Conservation (phyloP, 2,113 vertebrate species). For the Pelusios castaneus region DNA sequence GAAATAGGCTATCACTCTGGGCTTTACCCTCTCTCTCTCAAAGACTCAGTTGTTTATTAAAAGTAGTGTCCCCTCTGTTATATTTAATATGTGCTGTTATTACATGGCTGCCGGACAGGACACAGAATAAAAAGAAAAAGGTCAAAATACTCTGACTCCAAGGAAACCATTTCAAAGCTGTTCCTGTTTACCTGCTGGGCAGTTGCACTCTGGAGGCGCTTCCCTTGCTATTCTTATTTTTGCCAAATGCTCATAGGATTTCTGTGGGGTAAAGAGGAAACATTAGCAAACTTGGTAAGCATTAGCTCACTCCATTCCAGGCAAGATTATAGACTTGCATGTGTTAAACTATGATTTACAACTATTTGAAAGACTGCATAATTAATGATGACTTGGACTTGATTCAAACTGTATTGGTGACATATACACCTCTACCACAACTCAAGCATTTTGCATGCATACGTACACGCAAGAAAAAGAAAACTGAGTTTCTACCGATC, state of each 20-base stretch:
- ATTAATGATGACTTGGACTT: slow-evolving; percentile 1
- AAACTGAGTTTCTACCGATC: not conserved
- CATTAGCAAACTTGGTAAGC: not conserved
- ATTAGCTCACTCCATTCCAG: not conserved
- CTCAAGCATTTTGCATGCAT: not conserved
- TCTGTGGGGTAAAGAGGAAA: slow-evolving; percentile 78
- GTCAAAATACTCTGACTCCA: not conserved
- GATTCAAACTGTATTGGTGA: slow-evolving; percentile 33
- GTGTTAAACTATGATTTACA: not conserved
- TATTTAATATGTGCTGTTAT: not conserved
- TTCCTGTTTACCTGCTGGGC: slow-evolving; percentile 91
- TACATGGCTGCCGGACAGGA: slow-evolving; percentile 28
- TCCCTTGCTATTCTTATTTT: slow-evolving; percentile 92
- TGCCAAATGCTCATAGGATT: slow-evolving; percentile 90
- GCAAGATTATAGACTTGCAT: not conserved
- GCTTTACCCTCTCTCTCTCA: slow-evolving; percentile 40
- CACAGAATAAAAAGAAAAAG: not conserved
- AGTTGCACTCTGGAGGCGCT: slow-evolving; percentile 89
- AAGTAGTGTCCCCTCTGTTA: not conserved
- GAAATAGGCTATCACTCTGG: not conserved
- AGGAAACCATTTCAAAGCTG: slow-evolving; percentile 11
- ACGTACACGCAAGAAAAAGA: not conserved
- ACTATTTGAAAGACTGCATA: not conserved
- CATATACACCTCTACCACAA: not conserved
- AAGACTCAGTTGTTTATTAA: slow-evolving; percentile 3